Evolutionary conservation across 2,888 invertebrate species (phyloP).

Genomic region (Ferdinandea cuprea): DNA sequence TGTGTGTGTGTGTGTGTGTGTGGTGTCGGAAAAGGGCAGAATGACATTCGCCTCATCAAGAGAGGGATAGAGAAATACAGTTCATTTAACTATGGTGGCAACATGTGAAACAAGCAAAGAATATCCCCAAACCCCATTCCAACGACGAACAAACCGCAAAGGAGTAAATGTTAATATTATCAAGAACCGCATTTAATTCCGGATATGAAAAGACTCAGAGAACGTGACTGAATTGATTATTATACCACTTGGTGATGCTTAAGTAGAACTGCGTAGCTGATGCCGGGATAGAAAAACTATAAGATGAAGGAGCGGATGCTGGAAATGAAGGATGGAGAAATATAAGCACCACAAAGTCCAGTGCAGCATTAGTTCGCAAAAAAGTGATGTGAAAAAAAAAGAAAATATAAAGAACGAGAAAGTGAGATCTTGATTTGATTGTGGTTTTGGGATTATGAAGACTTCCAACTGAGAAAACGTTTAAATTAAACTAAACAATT

Average conservation of each 20-base stretch:
- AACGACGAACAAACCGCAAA: slow-evolving; percentile 65
- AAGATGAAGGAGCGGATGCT: neutral
- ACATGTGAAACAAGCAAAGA: slow-evolving; percentile 50
- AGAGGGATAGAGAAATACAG: too few species aligned
- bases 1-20: slow-evolving; percentile 6
- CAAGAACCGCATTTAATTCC: slow-evolving; percentile 73
- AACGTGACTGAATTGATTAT: slow-evolving; percentile 74
- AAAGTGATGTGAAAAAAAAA: slow-evolving; percentile 4
- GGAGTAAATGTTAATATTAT: slow-evolving; percentile 74
- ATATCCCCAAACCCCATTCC: neutral
- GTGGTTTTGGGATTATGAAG: slow-evolving; percentile 71
- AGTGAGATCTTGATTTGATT: slow-evolving; percentile 57
- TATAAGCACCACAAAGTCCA: slow-evolving; percentile 35
- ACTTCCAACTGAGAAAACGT: slow-evolving; percentile 72
- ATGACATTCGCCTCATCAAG: neutral
- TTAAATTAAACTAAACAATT: slow-evolving; percentile 70
- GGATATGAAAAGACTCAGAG: slow-evolving; percentile 71
- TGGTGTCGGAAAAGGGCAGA: slow-evolving; percentile 8
- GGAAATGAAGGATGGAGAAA: neutral
- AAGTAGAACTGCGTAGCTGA: slow-evolving; percentile 64
- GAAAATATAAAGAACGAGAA: slow-evolving; percentile 10
- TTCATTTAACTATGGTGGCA: slow-evolving; percentile 72
- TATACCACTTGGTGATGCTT: slow-evolving; percentile 71
- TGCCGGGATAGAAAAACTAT: neutral
- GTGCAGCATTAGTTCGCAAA: slow-evolving; percentile 44